Evolutionary conservation across 2,888 invertebrate species (phyloP), one percentile per base, ranked within the genome.

Genomic region (Microctonus brassicae): DNA sequence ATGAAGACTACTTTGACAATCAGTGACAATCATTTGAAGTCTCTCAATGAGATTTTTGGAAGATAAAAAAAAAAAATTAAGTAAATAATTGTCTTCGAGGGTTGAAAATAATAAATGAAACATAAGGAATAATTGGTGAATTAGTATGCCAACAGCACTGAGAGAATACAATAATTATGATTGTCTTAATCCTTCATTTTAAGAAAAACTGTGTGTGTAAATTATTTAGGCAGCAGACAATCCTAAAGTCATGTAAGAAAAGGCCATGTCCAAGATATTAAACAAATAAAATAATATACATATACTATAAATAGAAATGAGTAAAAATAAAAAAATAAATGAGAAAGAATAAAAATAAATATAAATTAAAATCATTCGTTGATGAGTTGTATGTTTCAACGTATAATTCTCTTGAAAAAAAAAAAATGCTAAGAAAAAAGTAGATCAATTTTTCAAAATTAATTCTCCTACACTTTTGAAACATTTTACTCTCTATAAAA

Each of bases 11-110:
- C 66, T 66, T 62, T 76, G 77, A 77, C 77, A 76, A 77, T 76
- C 76, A 74, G 72, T 69, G 77, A 77, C 77, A 77, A 77, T 77
- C 77, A 75, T 75, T 76, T 4, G 26, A 53, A 53, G 20, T 47
- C 7, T 47, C n/a, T 66, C 65, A 65, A 64, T 58, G 53, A 53
- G 61, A 64, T 65, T n/a, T 63, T 47, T 22, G 9, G 52, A 64
- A 63, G 26, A 34, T 52, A 60, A 69, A 42, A 61, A 26, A 34
- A 3, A 17, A 3, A 17, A 47, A 52, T 4, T n/a, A 5, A 7
- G 24, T 39, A n/a, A 58, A 67, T 42, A 58, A 58, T 29, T 24
- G 20, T 17, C 9, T 29, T 60, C 2, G 57, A 60, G 24, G 2
- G n/a, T 24, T 10, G 58, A 55, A 1, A 47, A 26, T 58, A 64